Evolutionary conservation across 2,113 vertebrate species (phyloP), one percentile per base, ranked within the genome.

Genomic region (Anser cygnoides): DNA sequence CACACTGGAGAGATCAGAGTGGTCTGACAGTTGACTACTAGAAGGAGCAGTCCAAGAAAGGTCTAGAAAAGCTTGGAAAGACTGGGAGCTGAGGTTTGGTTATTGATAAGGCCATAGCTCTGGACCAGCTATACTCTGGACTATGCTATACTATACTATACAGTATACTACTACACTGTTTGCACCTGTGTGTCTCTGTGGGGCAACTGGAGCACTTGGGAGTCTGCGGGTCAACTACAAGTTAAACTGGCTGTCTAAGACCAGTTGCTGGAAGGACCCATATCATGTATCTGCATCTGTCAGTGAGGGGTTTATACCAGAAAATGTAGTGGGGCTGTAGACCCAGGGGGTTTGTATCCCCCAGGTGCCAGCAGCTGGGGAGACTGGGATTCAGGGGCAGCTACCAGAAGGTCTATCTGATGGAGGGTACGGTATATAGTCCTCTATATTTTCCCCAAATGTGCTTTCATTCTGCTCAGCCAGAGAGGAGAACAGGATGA

Each of bases 281-380:
- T 0, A 18, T 4, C 55, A 14, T 50, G 10, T 39, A 3, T 75
- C 4, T 44, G 14, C 11, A 46, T 28, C n/a, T 81, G 18, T 31
- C 46, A n/a, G 13, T 39, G 46, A 72, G 54, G 33, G 3, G 17
- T 77, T 77, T 39, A 6, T 61, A 43, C 22, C 62, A 31, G 10
- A 13, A 46, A 2, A 26, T 65, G 71, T 28, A 49, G 0, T 6
- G 8, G 17, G 54, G 7, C 20, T 77, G 25, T 18, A 15, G 35
- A 35, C 19, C 22, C 35, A 52, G 9, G 16, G 3, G 21, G 2
- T 33, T 71, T 0, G 0, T 26, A 19, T 5, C 25, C 20, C 20
- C 16, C 28, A 41, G 6, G 19, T 63, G 4, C 12, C 25, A 68
- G 43, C 9, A 43, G 4, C 10, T 31, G 28, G 57, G 39, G 15